Percentiles rank a stretch among this genome's conserved stretches.
Evolutionary conservation across 2,113 vertebrate species (phyloP).

Genomic region (Mesoclemmys tuberculata): DNA sequence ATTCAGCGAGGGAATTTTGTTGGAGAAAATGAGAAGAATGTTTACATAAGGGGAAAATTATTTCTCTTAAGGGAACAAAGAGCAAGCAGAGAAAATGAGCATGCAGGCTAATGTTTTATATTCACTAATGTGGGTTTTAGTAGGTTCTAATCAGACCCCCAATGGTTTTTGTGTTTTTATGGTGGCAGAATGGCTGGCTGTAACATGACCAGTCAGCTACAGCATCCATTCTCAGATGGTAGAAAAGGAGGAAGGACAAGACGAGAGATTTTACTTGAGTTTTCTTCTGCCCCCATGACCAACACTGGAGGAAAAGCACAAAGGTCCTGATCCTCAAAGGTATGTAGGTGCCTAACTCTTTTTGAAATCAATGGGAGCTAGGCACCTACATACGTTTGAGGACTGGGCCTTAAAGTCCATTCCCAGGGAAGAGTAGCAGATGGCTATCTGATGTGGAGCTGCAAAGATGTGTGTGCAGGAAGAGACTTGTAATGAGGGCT

Average conservation of each 20-base stretch:
- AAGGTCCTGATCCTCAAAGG: neutral
- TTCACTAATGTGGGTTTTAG: neutral
- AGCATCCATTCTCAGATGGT: accelerated
- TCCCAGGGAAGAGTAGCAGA: neutral
- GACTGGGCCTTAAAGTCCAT: accelerated
- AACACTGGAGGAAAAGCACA: neutral
- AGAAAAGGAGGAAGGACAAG: neutral
- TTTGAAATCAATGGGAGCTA: neutral
- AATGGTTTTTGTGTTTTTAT: neutral
- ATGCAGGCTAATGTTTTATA: neutral
- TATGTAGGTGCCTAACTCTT: neutral
- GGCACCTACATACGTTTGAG: neutral
- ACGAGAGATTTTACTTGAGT: neutral
- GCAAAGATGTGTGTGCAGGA: too few relatives aligned
- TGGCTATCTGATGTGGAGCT: neutral
- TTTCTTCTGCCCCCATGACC: neutral
- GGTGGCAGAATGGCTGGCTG: neutral
- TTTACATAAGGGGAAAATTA: neutral
- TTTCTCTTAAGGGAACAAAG: constrained; percentile 35
- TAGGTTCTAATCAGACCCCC: neutral
- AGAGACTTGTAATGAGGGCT: neutral
- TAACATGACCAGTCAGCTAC: neutral
- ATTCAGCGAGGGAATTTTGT: neutral
- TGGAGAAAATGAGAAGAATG: constrained; percentile 23
- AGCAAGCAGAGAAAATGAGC: constrained; percentile 3